These are phyloP conservation scores for Selene dorsalis DNA, from an alignment of 2,797 vertebrate species.

Conservation along the genomic window DNA sequence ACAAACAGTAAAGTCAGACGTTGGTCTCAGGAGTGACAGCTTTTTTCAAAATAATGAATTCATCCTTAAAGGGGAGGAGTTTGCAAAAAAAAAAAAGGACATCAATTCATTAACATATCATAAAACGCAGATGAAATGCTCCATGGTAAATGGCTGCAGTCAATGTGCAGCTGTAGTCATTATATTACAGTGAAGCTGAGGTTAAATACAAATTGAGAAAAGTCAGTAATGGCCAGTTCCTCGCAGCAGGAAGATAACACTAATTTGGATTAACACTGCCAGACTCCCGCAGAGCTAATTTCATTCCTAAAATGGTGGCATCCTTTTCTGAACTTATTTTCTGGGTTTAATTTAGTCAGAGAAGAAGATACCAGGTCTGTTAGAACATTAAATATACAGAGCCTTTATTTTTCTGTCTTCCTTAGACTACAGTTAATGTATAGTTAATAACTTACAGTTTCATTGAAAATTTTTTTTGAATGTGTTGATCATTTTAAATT, in stretches of 20 bases:
- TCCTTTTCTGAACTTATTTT: not conserved
- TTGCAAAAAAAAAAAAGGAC: not conserved
- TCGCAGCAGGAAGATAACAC: constrained; percentile 21
- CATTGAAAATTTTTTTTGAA: too few species aligned
- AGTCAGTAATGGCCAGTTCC: constrained; percentile 9
- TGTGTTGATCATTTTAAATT: not conserved
- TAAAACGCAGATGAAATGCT: not conserved
- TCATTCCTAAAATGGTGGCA: not conserved
- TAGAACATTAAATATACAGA: not conserved
- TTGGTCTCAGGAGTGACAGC: not conserved
- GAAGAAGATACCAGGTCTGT: not conserved
- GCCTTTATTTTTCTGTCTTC: not conserved
- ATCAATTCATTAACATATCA: not conserved
- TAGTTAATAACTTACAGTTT: too few species aligned
- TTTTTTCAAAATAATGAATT: not conserved
- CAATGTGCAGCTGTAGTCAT: not conserved
- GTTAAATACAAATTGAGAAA: constrained; percentile 22
- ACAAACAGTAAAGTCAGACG: not conserved
- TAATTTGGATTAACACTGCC: constrained; percentile 24
- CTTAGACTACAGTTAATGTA: not conserved
- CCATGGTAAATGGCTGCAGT: not conserved
- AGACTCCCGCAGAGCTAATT: constrained; percentile 26
- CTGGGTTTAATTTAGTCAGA: not conserved
- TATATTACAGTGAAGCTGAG: constrained; percentile 2
- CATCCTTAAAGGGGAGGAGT: not conserved